Evolutionary conservation across 1,140 invertebrate species (phyloP), one percentile per base, ranked within the genome.

Genomic region (Leptinotarsa texana): DNA sequence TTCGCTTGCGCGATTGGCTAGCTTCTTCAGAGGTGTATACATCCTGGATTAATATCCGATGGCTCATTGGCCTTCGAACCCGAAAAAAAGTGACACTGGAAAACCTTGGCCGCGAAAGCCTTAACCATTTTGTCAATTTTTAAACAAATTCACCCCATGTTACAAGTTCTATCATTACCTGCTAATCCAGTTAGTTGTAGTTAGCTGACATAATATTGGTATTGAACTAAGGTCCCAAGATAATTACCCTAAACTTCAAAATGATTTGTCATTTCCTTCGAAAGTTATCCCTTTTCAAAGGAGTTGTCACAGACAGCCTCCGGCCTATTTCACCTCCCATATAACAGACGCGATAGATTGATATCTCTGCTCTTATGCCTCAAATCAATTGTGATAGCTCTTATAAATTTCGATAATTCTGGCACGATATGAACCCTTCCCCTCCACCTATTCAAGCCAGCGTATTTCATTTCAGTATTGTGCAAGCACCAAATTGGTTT

Each of bases 401-500:
- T 5, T 11, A 33, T 33, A 33, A 33, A 33, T 33, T 33, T 33
- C 51, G 51, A 57, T n/a, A 13, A 6, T 57, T 57, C 51, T 17
- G 6, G 15, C n/a, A n/a, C 51, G 15, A 57, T 57, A 57, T 57
- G 4, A 57, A 57, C 15, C 51, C 17, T 57, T 57, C 11, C 51
- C 15, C 51, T 57, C 51, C 15, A 18, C 51, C 15, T 57, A 57
- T n/a, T 57, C 15, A 57, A n/a, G 1, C 15, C 13, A 57, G n/a
- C 51, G 51, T 57, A 57, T 18, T 65, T 27, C 63, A 65, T 65
- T 65, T 15, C 3, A 65, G 17, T 65, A 24, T 65, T 65, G 63
- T 65, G n/a, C 63, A 22, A 65, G 63, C 24, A 65, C 63, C 63
- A 65, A 65, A 65, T 65, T 65, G 63, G 21, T 65, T 65, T 65